phyloP scores from a whole-genome alignment of 2,113 vertebrate species.

The Lagopus leucura region DNA sequence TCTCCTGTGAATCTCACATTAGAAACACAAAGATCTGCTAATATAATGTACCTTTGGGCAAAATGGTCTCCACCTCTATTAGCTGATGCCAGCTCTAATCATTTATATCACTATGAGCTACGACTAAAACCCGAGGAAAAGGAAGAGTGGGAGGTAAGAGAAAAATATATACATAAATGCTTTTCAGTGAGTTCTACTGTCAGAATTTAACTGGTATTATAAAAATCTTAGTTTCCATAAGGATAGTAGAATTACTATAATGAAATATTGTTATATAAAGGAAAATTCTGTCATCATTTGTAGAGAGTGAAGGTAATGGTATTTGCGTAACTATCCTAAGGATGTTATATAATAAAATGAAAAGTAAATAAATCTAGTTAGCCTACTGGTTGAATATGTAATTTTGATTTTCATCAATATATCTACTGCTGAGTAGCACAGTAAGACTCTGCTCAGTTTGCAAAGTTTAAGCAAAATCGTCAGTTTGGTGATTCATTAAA shows the following conservation, averaged over 20 bases:
- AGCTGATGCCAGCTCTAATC: conserved; percentile 81
- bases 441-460: background rate
- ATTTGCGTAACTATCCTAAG: background rate
- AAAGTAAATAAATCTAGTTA: background rate
- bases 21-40: conserved; percentile 66
- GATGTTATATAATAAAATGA: background rate
- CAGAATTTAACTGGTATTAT: background rate
- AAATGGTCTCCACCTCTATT: conserved; percentile 86
- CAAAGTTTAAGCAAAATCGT: background rate
- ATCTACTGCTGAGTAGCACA: background rate
- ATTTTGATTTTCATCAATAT: background rate
- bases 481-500: background rate
- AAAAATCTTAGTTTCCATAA: background rate
- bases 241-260: background rate
- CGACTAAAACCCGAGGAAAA: conserved; percentile 82
- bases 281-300: background rate
- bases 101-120: conserved; percentile 87
- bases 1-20: conserved; percentile 84
- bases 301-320: background rate
- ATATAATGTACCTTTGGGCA: conserved; percentile 78
- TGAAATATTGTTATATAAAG: background rate
- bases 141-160: conserved; percentile 88
- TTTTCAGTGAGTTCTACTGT: background rate
- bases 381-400: background rate
- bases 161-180: background rate